A percentile compares a stretch with the other conserved stretches of the same genome.
These are phyloP conservation scores for Catagonus wagneri DNA, from an alignment of 2,113 vertebrate genomes.

Conservation along the genomic window DNA sequence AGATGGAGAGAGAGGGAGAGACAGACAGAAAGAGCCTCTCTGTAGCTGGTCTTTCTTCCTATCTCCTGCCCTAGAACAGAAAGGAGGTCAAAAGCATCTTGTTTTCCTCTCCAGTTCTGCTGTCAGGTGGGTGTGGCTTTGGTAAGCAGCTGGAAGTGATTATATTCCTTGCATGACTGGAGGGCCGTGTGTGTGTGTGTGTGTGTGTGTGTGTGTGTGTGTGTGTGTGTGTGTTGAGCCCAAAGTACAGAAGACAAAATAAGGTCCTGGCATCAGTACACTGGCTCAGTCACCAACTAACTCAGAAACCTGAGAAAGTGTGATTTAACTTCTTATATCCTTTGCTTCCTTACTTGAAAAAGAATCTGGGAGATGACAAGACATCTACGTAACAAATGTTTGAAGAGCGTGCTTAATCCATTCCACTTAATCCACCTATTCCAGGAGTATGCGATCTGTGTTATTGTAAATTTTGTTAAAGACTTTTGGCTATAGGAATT, in stretches of 20 bases:
- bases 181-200: neutral
- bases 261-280: neutral
- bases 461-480: too few species aligned
- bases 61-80: neutral
- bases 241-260: neutral
- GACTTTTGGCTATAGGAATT: neutral
- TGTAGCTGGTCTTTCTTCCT: neutral
- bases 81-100: neutral
- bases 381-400: neutral
- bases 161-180: neutral
- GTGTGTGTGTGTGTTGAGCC: neutral
- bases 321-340: neutral
- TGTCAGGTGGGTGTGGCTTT: neutral
- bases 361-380: neutral
- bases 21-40: neutral
- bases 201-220: neutral
- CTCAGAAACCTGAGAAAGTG: neutral
- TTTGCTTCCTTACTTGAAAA: neutral
- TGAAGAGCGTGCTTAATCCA: rapidly evolving
- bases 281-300: neutral
- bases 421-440: neutral
- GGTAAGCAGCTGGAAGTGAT: neutral
- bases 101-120: too few species aligned
- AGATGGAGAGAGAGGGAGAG: neutral
- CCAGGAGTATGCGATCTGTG: neutral